phyloP scores from a whole-genome alignment of 2,113 vertebrate species.

The Platichthys stellatus region DNA sequence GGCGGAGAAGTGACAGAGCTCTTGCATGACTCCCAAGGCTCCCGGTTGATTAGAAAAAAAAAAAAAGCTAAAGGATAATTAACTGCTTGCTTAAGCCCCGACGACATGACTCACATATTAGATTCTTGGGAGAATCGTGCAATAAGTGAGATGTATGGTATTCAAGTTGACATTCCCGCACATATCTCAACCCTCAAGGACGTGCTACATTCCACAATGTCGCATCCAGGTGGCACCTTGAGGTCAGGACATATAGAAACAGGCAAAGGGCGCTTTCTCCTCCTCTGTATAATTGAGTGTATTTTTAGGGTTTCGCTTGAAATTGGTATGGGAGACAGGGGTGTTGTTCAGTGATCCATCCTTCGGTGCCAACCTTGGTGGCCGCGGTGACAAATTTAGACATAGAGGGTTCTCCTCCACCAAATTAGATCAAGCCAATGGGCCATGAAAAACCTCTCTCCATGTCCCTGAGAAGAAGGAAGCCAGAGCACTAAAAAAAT shows the following conservation, averaged over 20 bases:
- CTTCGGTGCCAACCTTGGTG: slow-evolving; percentile 72
- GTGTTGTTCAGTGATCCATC: slow-evolving; percentile 74
- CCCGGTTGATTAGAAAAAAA: slow-evolving; percentile 29
- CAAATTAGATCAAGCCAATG: slow-evolving; percentile 77
- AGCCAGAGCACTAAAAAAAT: slow-evolving; percentile 56
- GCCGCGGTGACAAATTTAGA: slow-evolving; percentile 77
- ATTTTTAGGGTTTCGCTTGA: slow-evolving; percentile 74
- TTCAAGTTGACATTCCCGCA: background rate
- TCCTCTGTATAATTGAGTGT: slow-evolving; percentile 63
- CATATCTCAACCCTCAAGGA: background rate
- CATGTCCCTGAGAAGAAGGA: slow-evolving; percentile 65
- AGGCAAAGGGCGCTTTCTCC: slow-evolving; percentile 36
- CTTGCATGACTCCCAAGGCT: slow-evolving; percentile 31
- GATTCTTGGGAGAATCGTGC: slow-evolving; percentile 12
- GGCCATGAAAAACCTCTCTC: slow-evolving; percentile 71
- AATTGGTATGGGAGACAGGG: slow-evolving; percentile 74
- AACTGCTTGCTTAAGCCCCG: slow-evolving; percentile 36
- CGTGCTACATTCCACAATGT: slow-evolving; percentile 29
- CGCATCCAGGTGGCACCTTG: slow-evolving; percentile 40
- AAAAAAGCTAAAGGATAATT: slow-evolving; percentile 34
- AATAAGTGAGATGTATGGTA: background rate
- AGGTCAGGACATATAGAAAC: slow-evolving; percentile 49
- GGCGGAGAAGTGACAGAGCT: slow-evolving; percentile 24
- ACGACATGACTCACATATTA: background rate
- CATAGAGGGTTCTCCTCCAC: slow-evolving; percentile 66